Evolutionary conservation across 2,888 invertebrate genomes (phyloP), one percentile per base, ranked within the genome.

Genomic region (Drosophila subquinaria): DNA sequence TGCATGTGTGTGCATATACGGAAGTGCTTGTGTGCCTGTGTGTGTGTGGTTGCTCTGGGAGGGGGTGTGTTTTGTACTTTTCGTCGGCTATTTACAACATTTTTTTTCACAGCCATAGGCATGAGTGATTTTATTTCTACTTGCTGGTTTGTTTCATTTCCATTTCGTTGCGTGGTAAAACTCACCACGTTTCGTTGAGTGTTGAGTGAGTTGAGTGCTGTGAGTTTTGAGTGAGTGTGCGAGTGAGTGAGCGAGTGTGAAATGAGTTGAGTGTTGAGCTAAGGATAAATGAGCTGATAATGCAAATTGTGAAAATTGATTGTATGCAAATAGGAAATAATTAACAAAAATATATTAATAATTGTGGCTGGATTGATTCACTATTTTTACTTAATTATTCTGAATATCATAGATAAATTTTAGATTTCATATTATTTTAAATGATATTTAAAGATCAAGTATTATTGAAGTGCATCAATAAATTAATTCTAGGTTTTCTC

Each of bases 51-150:
- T 63, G 59, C 27, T 38, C 3, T 48, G 75, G 65, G 81, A 53
- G 69, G 73, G 77, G 74, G 82, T 76, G 83, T 74, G 86, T 79
- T 84, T 70, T 73, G 11, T 67, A 77, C 69, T 72, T 83, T 82
- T 88, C 88, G 73, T 73, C 88, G 64, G 69, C 80, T 82, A 72
- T 86, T 82, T 73, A 70, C 76, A 66, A 23, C 27, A 36, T 47
- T 62, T 52, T 52, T 82, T 62, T 61, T 65, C 35, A 30, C 38
- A 64, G 42, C 45, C 45, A 17, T 40, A 23, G 13, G 53, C 30
- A 47, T 66, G 55, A 62, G 70, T 59, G 55, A 35, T 59, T 63
- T 47, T 38, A 9, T 30, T 38, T 4, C n/a, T 45, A n/a, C 20
- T 13, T n/a, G 65, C 43, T 23, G 20, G 0, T 9, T 33, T 50